These are phyloP conservation scores for Jaculus jaculus DNA, from an alignment of 2,113 vertebrate species.

Conservation along the genomic window DNA sequence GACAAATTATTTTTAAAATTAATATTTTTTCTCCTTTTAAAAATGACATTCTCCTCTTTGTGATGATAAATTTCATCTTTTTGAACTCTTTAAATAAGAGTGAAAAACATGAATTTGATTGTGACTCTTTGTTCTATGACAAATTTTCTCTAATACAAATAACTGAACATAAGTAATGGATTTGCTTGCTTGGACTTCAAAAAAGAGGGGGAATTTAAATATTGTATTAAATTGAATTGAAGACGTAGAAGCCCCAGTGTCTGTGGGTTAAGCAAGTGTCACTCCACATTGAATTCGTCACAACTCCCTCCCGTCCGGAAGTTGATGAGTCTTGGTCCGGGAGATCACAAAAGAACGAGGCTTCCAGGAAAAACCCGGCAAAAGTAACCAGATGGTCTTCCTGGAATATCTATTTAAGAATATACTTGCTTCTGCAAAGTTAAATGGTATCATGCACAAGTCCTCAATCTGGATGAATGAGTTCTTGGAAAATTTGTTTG, in stretches of 20 bases:
- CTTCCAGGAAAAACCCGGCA: background rate
- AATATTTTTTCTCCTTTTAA: slow-evolving; percentile 29
- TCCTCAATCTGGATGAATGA: background rate
- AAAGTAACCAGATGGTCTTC: background rate
- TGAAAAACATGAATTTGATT: background rate
- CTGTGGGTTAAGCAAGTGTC: background rate
- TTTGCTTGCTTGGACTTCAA: background rate
- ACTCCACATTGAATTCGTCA: background rate
- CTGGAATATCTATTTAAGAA: background rate
- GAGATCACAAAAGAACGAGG: background rate
- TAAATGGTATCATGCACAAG: background rate
- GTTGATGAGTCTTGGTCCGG: background rate
- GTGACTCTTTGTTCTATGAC: background rate
- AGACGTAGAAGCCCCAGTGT: background rate
- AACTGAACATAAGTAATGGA: background rate
- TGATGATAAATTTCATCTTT: slow-evolving; percentile 44
- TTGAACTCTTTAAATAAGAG: slow-evolving; percentile 15
- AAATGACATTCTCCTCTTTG: slow-evolving; percentile 7
- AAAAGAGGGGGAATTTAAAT: background rate
- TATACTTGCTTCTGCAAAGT: background rate
- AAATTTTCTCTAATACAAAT: background rate
- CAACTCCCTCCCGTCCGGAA: background rate
- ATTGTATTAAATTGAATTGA: background rate
- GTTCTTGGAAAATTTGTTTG: background rate
- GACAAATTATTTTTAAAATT: slow-evolving; percentile 49